A percentile compares a stretch with the other conserved stretches of the same genome.
These are phyloP conservation scores for Cebus imitator DNA, from an alignment of 2,113 vertebrate species.

Conservation along the genomic window DNA sequence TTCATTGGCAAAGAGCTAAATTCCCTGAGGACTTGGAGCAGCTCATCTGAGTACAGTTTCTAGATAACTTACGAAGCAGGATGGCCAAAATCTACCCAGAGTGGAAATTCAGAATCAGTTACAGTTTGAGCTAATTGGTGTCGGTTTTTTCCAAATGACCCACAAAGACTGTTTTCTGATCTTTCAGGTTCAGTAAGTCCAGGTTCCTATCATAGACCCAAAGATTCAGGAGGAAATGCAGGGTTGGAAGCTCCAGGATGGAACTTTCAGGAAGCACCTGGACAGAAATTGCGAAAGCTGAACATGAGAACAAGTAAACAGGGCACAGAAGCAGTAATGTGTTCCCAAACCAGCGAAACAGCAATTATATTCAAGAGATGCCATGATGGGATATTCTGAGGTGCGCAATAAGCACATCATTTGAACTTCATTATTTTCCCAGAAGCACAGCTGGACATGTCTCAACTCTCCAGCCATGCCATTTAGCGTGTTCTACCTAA, in stretches of 20 bases:
- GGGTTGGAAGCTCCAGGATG: not conserved
- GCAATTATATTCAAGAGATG: not conserved
- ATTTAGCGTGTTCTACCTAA: not conserved
- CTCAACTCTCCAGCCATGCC: not conserved
- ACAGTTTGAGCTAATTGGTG: not conserved
- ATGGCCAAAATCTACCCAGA: not conserved
- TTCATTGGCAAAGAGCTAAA: not conserved
- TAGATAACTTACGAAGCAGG: not conserved
- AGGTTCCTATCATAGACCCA: not conserved
- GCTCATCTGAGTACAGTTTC: not conserved
- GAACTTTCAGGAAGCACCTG: not conserved
- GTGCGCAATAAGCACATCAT: not conserved
- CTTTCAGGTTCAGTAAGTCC: not conserved
- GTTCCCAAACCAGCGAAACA: not conserved
- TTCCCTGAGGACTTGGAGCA: not conserved
- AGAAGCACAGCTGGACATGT: not conserved
- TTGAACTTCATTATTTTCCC: not conserved
- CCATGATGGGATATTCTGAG: not conserved
- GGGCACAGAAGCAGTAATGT: not conserved
- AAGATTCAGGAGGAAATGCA: not conserved
- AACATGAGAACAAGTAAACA: not conserved
- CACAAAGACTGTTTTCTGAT: not conserved
- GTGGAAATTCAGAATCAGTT: slow-evolving; percentile 33
- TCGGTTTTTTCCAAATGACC: slow-evolving; percentile 3
- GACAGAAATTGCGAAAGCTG: not conserved